Base-by-base conservation (phyloP, 2,113 vertebrate species). In the Calyptomena viridis region DNA sequence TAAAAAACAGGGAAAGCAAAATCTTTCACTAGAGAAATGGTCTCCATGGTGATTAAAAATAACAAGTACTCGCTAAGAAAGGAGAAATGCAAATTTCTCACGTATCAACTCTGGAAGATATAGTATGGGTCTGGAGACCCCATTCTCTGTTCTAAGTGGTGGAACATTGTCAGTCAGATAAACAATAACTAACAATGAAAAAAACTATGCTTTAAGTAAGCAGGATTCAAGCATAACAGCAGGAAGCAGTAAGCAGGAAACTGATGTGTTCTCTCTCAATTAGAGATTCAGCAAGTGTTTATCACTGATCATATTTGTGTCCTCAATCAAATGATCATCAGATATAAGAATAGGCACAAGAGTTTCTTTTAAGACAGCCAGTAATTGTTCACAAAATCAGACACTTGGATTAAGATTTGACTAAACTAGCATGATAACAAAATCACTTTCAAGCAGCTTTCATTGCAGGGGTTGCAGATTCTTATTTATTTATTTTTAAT, bases 221-320 rank as follows among this genome's bases (percentile, higher is more conserved):
- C 20, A 73, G 27, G 42, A 67, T 58, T 88, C n/a, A 37, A n/a
- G 14, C 20, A 42, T 6, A 90, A 67, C 37, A 62, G 24, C 11
- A 76, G 33, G 37, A 87, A 87, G 58, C 8, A 76, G 33, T 35
- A 85, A 81, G 52, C 3, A 67, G 66, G 22, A 50, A 72, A 80
- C 6, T 35, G 33, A n/a, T 72, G 30, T 47, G n/a, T 53, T 72
- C 22, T 50, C 8, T 56, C 15, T 62, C 60, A 55, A 17, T 58
- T 42, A 62, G 42, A 84, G 37, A 49, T 31, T 58, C n/a, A 81
- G 23, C 23, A 77, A 68, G 21, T 8, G 11, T 76, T 77, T 52
- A 62, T 0, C 0, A 22, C 1, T 67, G n/a, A 58, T 30, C 37
- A 31, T 28, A 24, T 58, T 9, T 40, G 13, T 9, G 8, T 58